Evolutionary conservation across 2,797 vertebrate genomes (phyloP).

Genomic region (Oophaga sylvatica): DNA sequence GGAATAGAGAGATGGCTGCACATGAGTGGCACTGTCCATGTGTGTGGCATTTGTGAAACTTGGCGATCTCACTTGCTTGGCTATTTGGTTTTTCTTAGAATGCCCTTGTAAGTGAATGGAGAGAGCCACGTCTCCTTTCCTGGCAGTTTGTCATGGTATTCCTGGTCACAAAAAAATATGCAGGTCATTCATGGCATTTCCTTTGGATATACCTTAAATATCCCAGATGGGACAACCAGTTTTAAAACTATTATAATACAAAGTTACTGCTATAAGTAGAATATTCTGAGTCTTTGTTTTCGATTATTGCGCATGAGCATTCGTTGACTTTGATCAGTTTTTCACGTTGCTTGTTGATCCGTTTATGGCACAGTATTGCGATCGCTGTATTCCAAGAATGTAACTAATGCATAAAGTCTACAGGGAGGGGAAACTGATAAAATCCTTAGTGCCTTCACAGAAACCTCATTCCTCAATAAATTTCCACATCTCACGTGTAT

Average conservation of each 20-base stretch:
- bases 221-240: too few species aligned
- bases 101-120: too few species aligned
- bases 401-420: conserved; percentile 3
- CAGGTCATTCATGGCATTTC: too few species aligned
- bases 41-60: too few species aligned
- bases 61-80: too few species aligned
- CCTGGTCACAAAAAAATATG: too few species aligned
- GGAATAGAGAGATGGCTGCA: too few species aligned
- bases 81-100: too few species aligned
- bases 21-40: too few species aligned
- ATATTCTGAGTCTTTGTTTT: background rate
- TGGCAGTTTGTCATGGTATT: too few species aligned
- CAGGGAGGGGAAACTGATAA: conserved; percentile 40
- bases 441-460: conserved; percentile 35
- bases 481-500: conserved; percentile 40
- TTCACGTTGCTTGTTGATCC: background rate
- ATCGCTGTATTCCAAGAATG: background rate
- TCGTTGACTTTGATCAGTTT: background rate
- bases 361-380: background rate
- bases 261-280: background rate
- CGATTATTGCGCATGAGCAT: background rate
- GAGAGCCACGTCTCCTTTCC: too few species aligned
- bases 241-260: background rate
- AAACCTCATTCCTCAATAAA: conserved; percentile 39
- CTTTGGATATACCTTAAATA: too few species aligned